These are phyloP conservation scores for Puntigrus tetrazona DNA, from an alignment of 2,113 vertebrate species.

Conservation along the genomic window DNA sequence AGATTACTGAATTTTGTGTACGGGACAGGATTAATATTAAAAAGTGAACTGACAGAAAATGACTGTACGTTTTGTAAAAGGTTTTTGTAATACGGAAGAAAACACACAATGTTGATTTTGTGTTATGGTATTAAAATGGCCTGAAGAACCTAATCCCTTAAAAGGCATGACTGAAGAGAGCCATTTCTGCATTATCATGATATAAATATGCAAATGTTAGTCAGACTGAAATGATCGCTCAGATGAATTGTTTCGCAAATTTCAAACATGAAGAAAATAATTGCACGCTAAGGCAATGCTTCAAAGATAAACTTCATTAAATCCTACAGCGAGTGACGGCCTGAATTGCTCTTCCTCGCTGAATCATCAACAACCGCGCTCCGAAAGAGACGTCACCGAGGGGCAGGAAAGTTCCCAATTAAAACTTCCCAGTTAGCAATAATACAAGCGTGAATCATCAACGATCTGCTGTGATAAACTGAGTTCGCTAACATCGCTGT, in stretches of 20 bases:
- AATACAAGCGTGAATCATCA: constrained; percentile 39
- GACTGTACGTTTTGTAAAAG: background rate
- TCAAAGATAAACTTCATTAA: constrained; percentile 18
- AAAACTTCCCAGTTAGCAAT: constrained; percentile 12
- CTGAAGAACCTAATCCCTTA: background rate
- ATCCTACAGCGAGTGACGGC: background rate
- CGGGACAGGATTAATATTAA: too few species aligned
- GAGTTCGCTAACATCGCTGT: background rate
- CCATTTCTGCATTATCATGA: background rate
- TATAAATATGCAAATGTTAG: constrained; percentile 7
- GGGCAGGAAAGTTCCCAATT: constrained; percentile 11
- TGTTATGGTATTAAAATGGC: background rate
- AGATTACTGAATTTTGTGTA: background rate
- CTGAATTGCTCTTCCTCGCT: constrained; percentile 9
- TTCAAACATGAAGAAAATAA: constrained; percentile 16
- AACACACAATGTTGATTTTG: background rate
- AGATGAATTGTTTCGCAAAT: background rate
- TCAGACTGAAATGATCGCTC: constrained; percentile 2
- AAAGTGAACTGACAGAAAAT: too few species aligned
- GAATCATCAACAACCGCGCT: constrained; percentile 28
- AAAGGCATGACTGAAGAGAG: background rate
- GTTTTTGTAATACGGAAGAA: background rate
- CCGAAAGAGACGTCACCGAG: constrained; percentile 25
- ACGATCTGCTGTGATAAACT: constrained; percentile 19
- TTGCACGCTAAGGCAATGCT: constrained; percentile 2